Conservation (phyloP, 2,888 invertebrate genomes). For the Drosophila crucigera region DNA sequence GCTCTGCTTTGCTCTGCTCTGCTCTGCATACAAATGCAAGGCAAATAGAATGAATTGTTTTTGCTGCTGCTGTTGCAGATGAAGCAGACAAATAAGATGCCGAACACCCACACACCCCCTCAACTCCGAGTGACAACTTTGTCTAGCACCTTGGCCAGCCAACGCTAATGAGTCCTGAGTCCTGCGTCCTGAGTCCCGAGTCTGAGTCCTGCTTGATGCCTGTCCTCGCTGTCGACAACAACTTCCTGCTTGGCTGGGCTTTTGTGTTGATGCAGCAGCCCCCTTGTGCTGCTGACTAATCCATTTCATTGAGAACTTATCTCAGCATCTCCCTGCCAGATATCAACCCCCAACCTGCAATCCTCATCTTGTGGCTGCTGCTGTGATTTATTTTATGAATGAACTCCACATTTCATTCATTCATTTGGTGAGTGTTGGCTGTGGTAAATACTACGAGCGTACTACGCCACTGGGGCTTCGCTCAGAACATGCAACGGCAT, state of each 20-base stretch:
- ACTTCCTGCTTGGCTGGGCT: constrained; percentile 55
- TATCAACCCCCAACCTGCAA: not conserved
- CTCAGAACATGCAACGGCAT: constrained; percentile 62
- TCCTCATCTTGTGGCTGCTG: constrained; percentile 9
- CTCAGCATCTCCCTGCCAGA: constrained; percentile 30
- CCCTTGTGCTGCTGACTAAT: constrained; percentile 70
- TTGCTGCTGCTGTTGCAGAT: constrained; percentile 50
- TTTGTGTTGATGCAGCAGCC: constrained; percentile 33
- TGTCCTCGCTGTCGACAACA: constrained; percentile 32
- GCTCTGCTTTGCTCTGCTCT: constrained; percentile 13
- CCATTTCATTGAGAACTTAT: constrained; percentile 73
- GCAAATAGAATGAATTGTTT: constrained; percentile 53
- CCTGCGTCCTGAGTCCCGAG: not conserved
- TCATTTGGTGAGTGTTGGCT: constrained; percentile 26
- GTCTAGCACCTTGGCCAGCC: constrained; percentile 58
- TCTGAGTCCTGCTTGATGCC: constrained; percentile 11
- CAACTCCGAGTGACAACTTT: constrained; percentile 38
- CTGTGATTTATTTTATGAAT: constrained; percentile 75
- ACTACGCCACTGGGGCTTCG: constrained; percentile 22
- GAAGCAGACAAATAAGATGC: constrained; percentile 63
- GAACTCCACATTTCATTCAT: constrained; percentile 76
- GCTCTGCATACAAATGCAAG: constrained; percentile 53
- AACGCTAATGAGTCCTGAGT: constrained; percentile 64
- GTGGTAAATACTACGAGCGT: constrained; percentile 67
- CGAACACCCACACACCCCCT: constrained; percentile 8